phyloP scores from a whole-genome alignment of 2,797 vertebrate species.

The Crocodylus rhombifer region DNA sequence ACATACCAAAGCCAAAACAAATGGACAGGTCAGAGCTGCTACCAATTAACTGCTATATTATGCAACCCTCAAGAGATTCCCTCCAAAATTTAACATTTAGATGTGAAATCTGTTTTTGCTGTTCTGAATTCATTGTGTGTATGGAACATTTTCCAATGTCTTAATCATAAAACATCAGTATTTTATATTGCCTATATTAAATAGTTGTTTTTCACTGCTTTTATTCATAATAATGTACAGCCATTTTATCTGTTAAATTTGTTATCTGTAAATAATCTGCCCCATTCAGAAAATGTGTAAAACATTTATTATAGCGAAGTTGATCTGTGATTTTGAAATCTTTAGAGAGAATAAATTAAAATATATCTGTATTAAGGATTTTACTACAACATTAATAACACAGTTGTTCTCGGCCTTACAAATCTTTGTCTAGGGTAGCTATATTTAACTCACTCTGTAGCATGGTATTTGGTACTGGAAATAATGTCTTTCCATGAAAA shows the following conservation, averaged over 20 bases:
- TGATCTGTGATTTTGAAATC: background rate
- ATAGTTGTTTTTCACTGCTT: constrained; percentile 2
- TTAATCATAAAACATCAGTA: background rate
- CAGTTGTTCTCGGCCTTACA: background rate
- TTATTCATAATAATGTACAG: background rate
- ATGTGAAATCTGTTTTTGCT: background rate
- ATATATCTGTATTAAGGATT: background rate
- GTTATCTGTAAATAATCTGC: background rate
- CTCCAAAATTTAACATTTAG: background rate
- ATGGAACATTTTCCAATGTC: background rate
- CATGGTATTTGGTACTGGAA: background rate
- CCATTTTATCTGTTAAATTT: background rate
- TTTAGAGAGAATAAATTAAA: background rate
- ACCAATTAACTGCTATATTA: background rate
- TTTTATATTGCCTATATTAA: background rate
- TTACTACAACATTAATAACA: background rate
- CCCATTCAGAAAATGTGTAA: background rate
- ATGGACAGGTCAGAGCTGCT: background rate
- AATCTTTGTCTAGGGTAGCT: background rate
- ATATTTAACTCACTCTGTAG: background rate
- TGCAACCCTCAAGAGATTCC: background rate
- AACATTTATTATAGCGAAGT: background rate
- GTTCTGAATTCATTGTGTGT: background rate
- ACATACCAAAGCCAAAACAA: background rate
- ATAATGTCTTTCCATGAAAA: background rate